phyloP scores from a whole-genome alignment of 2,888 invertebrate species.

The Norana najaformis region DNA sequence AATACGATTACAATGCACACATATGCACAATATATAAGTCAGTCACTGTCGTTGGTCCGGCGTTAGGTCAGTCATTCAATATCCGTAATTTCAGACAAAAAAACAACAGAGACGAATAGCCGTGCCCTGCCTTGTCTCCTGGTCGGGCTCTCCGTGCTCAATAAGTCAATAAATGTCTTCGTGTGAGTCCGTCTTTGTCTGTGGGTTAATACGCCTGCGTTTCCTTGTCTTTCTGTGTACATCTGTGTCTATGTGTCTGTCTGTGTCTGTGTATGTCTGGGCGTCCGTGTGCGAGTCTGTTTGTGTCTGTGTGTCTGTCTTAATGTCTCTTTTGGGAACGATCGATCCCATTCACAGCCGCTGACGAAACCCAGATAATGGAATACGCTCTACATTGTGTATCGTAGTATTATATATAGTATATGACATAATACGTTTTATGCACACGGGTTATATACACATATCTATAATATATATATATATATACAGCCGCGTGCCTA shows the following conservation, averaged over 20 bases:
- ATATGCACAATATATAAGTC: not conserved
- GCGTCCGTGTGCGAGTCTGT: not conserved
- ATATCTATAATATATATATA: too few species aligned
- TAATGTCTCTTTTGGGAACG: not conserved
- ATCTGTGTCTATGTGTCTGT: not conserved
- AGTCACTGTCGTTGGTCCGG: not conserved
- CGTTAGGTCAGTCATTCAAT: not conserved
- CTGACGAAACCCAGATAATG: slow-evolving; percentile 5
- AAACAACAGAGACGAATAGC: not conserved
- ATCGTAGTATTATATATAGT: not conserved
- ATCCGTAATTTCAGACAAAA: not conserved
- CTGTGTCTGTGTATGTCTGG: not conserved
- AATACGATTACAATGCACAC: too few species aligned
- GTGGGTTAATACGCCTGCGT: too few species aligned
- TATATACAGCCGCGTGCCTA: too few species aligned
- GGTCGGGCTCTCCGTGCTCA: not conserved
- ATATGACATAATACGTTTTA: not conserved
- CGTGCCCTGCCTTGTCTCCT: not conserved
- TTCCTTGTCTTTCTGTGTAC: not conserved
- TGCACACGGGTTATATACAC: too few species aligned
- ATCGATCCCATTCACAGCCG: not conserved
- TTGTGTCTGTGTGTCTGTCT: not conserved
- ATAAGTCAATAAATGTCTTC: not conserved
- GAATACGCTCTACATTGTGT: not conserved
- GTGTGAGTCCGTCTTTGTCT: not conserved